A percentile compares a stretch with the other conserved stretches of the same genome.
Conservation (phyloP, 1,140 invertebrate species). For the Calephelis virginiensis region DNA sequence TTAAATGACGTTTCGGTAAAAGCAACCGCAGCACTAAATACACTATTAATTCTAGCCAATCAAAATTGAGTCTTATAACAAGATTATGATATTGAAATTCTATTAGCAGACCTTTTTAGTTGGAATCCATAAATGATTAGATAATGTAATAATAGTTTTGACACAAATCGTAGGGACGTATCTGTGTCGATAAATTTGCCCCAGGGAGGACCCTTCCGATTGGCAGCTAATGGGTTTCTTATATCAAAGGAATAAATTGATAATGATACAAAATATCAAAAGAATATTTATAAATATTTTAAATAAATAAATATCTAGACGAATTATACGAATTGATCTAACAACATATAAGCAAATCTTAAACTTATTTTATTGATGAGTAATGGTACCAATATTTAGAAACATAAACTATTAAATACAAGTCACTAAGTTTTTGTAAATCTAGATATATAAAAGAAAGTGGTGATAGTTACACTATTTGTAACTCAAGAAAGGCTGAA, state of each 20-base stretch:
- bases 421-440: no score
- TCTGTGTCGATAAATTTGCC: constrained; percentile 32
- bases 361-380: no score
- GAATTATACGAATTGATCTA: no score
- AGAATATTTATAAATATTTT: background rate
- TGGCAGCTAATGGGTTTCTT: constrained; percentile 21
- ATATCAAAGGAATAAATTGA: background rate
- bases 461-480: no score
- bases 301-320: no score
- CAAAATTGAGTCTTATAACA: background rate
- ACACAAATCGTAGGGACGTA: constrained; percentile 28
- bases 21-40: background rate
- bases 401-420: no score
- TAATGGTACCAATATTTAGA: no score
- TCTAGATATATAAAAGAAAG: no score
- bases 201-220: constrained; percentile 30
- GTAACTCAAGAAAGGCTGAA: no score
- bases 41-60: background rate
- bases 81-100: background rate
- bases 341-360: no score
- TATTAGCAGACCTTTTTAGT: background rate
- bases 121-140: constrained; percentile 15
- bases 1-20: constrained; percentile 1
- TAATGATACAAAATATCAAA: background rate
- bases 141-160: constrained; percentile 26